These are phyloP conservation scores for Sicus ferrugineus DNA, from an alignment of 2,888 invertebrate species.

Conservation along the genomic window DNA sequence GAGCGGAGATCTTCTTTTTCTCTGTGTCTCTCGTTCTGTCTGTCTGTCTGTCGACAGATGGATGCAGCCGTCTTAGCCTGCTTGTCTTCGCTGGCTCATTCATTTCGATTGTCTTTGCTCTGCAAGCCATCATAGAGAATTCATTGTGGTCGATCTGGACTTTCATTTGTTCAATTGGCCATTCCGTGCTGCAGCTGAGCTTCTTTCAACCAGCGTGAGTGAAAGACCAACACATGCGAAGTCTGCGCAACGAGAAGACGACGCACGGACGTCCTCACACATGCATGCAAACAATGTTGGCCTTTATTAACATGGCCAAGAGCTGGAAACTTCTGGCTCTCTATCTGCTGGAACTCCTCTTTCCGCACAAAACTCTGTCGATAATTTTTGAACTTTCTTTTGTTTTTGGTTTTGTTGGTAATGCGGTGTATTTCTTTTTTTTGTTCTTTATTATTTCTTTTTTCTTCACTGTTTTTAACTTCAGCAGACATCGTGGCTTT, in stretches of 20 bases:
- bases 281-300: constrained; percentile 2
- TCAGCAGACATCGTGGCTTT: constrained; percentile 4
- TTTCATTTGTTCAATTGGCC: neutral
- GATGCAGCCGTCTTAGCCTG: neutral
- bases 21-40: constrained; percentile 16
- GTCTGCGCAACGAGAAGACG: neutral
- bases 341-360: neutral
- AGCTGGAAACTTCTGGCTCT: neutral
- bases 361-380: neutral
- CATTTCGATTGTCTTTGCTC: neutral
- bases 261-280: neutral
- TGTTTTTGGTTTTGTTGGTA: neutral
- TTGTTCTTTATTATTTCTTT: neutral
- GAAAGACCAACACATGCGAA: too few species aligned
- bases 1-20: neutral
- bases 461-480: neutral
- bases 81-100: neutral
- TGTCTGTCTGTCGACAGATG: neutral
- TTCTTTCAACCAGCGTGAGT: neutral
- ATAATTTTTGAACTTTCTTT: neutral
- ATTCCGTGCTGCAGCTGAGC: neutral
- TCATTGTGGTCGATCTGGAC: constrained; percentile 32
- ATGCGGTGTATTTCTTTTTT: neutral
- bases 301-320: constrained; percentile 10
- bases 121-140: constrained; percentile 41